A percentile compares a stretch with the other conserved stretches of the same genome.
Evolutionary conservation across 2,888 invertebrate species (phyloP).

Genomic region (Euproctis similis): DNA sequence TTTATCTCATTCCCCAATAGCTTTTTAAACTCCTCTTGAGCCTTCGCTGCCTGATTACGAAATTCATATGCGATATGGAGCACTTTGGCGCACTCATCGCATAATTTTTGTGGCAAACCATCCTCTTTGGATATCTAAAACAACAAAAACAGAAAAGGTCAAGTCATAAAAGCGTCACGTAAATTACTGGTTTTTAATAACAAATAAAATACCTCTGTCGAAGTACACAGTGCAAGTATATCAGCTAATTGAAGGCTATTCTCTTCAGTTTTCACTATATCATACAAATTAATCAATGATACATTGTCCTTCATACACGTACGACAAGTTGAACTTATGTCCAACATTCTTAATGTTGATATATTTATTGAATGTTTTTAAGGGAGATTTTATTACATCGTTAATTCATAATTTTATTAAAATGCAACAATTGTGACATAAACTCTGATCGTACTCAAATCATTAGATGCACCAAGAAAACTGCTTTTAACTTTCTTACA

Average conservation of each 20-base stretch:
- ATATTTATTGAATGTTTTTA: too few species aligned
- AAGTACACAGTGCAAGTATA: slow-evolving; percentile 44
- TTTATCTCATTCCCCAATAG: slow-evolving; percentile 33
- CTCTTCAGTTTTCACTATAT: slow-evolving; percentile 41
- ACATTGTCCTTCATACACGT: slow-evolving; percentile 58
- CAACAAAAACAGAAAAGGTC: too few species aligned
- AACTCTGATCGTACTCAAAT: too few species aligned
- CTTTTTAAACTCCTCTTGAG: slow-evolving; percentile 45
- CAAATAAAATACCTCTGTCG: slow-evolving; percentile 41
- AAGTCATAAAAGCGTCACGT: too few species aligned
- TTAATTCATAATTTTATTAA: too few species aligned
- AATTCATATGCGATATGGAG: slow-evolving; percentile 64
- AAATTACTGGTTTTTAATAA: too few species aligned
- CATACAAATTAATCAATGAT: slow-evolving; percentile 43
- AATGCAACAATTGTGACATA: too few species aligned
- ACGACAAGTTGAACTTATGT: slow-evolving; percentile 47
- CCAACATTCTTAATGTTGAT: slow-evolving; percentile 34
- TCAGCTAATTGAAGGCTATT: slow-evolving; percentile 42
- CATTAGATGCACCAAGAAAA: too few species aligned
- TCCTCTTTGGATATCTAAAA: slow-evolving; percentile 61
- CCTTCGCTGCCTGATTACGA: slow-evolving; percentile 42
- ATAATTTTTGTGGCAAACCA: slow-evolving; percentile 77
- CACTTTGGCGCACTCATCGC: slow-evolving; percentile 67
- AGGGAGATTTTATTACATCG: too few species aligned
- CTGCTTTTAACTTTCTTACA: too few species aligned